Percentiles rank a stretch among this genome's conserved stretches.
phyloP scores from a whole-genome alignment of 1,140 invertebrate genomes.

The Pseudoatta argentina region DNA sequence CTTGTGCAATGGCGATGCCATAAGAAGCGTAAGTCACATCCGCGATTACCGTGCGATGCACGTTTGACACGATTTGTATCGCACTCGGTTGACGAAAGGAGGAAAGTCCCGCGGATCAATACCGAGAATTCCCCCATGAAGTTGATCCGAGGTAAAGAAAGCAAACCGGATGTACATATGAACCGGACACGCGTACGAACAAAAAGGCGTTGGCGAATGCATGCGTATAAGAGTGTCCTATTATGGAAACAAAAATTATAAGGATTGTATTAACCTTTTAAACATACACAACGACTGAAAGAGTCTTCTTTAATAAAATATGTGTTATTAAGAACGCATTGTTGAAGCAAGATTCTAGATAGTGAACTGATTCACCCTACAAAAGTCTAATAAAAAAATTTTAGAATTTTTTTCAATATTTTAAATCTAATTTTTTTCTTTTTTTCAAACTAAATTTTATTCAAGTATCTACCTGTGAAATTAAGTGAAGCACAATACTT shows the following conservation, averaged over 20 bases:
- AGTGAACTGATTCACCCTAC: not conserved
- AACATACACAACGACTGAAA: not conserved
- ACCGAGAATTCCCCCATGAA: slow-evolving; percentile 62
- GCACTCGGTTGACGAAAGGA: slow-evolving; percentile 66
- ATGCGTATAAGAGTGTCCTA: not conserved
- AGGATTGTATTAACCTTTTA: not conserved
- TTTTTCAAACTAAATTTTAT: slow-evolving; percentile 7
- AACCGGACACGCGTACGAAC: not conserved
- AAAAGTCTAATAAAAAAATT: slow-evolving; percentile 9
- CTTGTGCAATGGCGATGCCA: slow-evolving; percentile 7
- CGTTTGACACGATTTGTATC: slow-evolving; percentile 71
- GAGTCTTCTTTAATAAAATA: not conserved
- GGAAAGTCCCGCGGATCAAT: slow-evolving; percentile 70
- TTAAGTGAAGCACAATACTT: not conserved
- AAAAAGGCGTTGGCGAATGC: not conserved
- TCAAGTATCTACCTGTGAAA: not conserved
- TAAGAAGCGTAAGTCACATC: slow-evolving; percentile 62
- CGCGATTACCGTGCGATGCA: slow-evolving; percentile 71
- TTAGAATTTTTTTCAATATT: not conserved
- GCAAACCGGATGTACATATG: slow-evolving; percentile 44
- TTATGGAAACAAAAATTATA: not conserved
- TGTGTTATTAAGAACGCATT: not conserved
- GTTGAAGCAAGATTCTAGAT: no score
- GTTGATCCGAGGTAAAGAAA: slow-evolving; percentile 45
- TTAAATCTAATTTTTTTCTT: not conserved